A percentile compares a stretch with the other conserved stretches of the same genome.
These are phyloP conservation scores for Glyptemys insculpta DNA, from an alignment of 2,797 vertebrate species.

Conservation along the genomic window DNA sequence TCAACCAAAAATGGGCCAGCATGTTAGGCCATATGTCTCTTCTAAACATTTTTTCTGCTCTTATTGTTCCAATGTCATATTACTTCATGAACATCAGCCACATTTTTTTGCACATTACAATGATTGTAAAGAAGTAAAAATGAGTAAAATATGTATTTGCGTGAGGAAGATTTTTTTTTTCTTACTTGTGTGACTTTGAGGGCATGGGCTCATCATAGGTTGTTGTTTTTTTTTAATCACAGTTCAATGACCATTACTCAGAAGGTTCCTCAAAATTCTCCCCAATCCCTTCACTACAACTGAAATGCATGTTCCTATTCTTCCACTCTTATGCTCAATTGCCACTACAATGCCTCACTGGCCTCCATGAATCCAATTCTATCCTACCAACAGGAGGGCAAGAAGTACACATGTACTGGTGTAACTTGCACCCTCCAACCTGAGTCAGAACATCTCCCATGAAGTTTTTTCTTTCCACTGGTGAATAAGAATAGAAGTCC, in stretches of 20 bases:
- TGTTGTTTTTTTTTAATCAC: too few relatives aligned
- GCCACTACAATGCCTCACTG: conserved; percentile 42
- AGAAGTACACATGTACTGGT: conserved; percentile 30
- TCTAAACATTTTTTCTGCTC: conserved; percentile 67
- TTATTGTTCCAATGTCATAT: conserved; percentile 55
- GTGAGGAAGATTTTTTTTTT: too few relatives aligned
- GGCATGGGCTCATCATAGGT: too few relatives aligned
- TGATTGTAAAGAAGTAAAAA: not conserved
- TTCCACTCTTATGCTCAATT: not conserved
- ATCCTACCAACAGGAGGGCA: conserved; percentile 19
- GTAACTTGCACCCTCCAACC: not conserved
- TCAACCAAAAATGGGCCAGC: conserved; percentile 74
- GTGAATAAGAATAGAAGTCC: too few relatives aligned
- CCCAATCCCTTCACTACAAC: conserved; percentile 1
- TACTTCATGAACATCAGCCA: not conserved
- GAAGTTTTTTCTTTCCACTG: not conserved
- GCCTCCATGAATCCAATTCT: not conserved
- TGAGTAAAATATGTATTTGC: not conserved
- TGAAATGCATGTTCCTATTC: not conserved
- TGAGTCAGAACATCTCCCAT: not conserved
- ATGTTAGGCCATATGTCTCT: conserved; percentile 71
- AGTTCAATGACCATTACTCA: too few relatives aligned
- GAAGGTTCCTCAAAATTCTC: not conserved
- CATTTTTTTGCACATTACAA: not conserved
- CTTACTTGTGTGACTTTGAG: too few relatives aligned